Evolutionary conservation across 2,888 invertebrate species (phyloP).

Genomic region (Alentia gelatinosa): DNA sequence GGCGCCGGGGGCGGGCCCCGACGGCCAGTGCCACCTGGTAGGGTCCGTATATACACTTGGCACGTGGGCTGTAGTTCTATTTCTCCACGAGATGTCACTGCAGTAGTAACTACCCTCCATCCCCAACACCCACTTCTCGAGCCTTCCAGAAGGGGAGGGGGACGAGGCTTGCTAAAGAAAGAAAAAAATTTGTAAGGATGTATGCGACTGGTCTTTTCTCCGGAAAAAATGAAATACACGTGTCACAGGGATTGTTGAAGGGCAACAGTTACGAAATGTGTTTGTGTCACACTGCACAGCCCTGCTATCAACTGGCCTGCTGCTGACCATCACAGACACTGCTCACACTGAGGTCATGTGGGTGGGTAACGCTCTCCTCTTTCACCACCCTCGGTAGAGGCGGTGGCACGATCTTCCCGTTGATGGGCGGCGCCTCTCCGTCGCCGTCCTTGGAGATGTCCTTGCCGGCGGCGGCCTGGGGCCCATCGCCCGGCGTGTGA

Average conservation of each 20-base stretch:
- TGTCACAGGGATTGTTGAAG: too few species aligned
- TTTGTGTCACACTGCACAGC: background rate
- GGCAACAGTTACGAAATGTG: too few species aligned
- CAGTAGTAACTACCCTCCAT: too few species aligned
- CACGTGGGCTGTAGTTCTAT: background rate
- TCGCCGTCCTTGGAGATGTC: background rate
- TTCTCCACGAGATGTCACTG: background rate
- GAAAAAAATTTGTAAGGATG: too few species aligned
- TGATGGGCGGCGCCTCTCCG: background rate
- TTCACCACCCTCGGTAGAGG: background rate
- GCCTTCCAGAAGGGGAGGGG: too few species aligned
- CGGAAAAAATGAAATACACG: too few species aligned
- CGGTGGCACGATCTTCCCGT: background rate
- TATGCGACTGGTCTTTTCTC: too few species aligned
- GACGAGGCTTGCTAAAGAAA: too few species aligned
- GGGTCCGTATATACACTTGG: background rate
- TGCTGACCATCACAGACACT: slow-evolving; percentile 26
- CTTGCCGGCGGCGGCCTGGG: background rate
- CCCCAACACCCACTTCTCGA: too few species aligned
- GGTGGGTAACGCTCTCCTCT: background rate
- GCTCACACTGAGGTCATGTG: background rate
- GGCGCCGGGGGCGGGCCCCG: background rate
- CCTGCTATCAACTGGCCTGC: slow-evolving; percentile 18
- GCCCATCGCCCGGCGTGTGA: background rate
- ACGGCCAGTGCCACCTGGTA: background rate